Evolutionary conservation across 2,888 invertebrate genomes (phyloP).

Genomic region (Synanthedon andrenaeformis): DNA sequence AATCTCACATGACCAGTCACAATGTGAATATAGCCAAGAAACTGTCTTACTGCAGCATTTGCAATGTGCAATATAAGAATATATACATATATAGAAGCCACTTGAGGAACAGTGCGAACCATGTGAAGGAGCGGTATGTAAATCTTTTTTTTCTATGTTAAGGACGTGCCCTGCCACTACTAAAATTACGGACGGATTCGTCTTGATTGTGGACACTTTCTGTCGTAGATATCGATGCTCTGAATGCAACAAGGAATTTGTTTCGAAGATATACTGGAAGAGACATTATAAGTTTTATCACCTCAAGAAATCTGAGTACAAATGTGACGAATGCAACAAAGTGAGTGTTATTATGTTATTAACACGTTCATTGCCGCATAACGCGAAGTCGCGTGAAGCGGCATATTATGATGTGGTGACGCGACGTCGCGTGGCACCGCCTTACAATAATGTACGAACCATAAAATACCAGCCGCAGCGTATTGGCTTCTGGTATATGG

Average conservation of each 20-base stretch:
- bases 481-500: too few relatives aligned
- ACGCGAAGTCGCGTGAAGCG: too few relatives aligned
- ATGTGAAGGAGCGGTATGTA: constrained; percentile 28
- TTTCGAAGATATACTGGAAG: constrained; percentile 29
- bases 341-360: constrained; percentile 11
- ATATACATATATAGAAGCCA: constrained; percentile 38
- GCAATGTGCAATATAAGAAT: constrained; percentile 35
- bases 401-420: too few relatives aligned
- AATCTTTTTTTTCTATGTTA: too few relatives aligned
- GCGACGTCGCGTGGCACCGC: too few relatives aligned
- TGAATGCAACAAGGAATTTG: constrained; percentile 33
- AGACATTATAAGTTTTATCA: constrained; percentile 37
- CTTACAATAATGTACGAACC: too few relatives aligned
- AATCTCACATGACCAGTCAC: constrained; percentile 27
- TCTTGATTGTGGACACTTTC: not conserved
- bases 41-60: constrained; percentile 27
- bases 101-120: constrained; percentile 29
- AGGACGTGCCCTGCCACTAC: too few relatives aligned
- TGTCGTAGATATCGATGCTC: constrained; percentile 29
- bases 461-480: too few relatives aligned
- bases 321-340: constrained; percentile 33
- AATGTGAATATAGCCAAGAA: constrained; percentile 16
- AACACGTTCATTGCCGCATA: too few relatives aligned
- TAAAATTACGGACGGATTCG: too few relatives aligned
- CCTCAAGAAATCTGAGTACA: constrained; percentile 24